A percentile compares a stretch with the other conserved stretches of the same genome.
Evolutionary conservation across 2,888 invertebrate genomes (phyloP).

Genomic region (Hirtodrosophila duncani): DNA sequence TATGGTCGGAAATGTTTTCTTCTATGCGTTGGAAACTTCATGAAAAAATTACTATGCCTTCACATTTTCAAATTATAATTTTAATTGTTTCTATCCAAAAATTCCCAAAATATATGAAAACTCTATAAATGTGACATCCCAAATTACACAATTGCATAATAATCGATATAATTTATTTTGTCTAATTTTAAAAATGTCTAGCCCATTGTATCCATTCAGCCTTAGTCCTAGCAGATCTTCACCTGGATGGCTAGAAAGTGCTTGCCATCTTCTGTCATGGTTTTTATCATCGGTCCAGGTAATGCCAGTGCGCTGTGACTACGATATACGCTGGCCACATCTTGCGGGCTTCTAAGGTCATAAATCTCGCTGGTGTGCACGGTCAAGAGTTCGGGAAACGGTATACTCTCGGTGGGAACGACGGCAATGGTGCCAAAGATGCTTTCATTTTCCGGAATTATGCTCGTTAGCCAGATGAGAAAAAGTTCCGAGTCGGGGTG

Average conservation of each 20-base stretch:
- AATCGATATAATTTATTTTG: no score
- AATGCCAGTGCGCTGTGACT: slow-evolving; percentile 60
- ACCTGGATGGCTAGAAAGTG: slow-evolving; percentile 62
- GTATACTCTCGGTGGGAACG: slow-evolving; percentile 53
- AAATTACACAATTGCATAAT: no score
- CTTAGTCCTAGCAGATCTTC: slow-evolving; percentile 29
- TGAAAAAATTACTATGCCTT: no score
- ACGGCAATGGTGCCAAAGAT: slow-evolving; percentile 61
- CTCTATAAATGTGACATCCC: no score
- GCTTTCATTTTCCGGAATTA: slow-evolving; percentile 51
- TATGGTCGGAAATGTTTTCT: no score
- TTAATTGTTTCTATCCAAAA: no score
- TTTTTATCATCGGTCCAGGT: slow-evolving; percentile 44
- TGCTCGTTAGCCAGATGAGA: slow-evolving; percentile 73
- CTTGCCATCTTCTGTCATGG: slow-evolving; percentile 56
- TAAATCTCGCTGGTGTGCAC: slow-evolving; percentile 68
- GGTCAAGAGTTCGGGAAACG: slow-evolving; percentile 44
- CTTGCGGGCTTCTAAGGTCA: slow-evolving; percentile 59
- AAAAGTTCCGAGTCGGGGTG: slow-evolving; percentile 48
- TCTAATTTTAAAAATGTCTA: no score
- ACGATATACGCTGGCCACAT: slow-evolving; percentile 40
- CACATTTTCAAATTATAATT: no score
- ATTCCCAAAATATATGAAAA: no score
- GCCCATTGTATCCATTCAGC: no score
- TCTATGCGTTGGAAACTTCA: no score